Base-by-base conservation (phyloP, 1,140 invertebrate species). In the Subanguina moxae region DNA sequence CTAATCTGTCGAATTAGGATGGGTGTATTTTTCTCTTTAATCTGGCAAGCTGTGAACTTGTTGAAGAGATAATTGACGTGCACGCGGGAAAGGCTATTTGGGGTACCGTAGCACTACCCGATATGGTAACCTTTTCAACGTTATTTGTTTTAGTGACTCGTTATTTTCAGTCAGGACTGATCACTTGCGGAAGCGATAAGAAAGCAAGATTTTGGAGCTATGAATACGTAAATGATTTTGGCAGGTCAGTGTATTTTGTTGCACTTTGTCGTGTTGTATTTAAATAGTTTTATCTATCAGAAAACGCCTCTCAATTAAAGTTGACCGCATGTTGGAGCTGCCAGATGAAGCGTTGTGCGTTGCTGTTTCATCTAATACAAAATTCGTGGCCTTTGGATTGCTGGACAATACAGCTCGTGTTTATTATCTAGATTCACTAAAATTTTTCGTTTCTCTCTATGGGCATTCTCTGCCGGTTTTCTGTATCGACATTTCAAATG, bases 391-490 rank as follows among this genome's bases (percentile, higher is more conserved):
- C 7, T 91, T 92, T 28, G 89, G 92, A 0, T 84, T 97, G 15
- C 83, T 97, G 1, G 93, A 98, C 85, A 90, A 88, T 17, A 98
- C 93, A 17, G 90, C 97, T 0, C 94, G 96, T 85, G 89, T 98
- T 71, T 96, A 94, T 83, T 97, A 94, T 81, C 78, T 90, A 15
- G 93, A 97, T 80, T 90, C 90, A 21, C 89, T 96, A 65, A 97
- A 96, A 90, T 93, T 97, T 83, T 96, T 94, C 83, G 80, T 96
- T 23, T 91, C 91, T 0, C 86, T 99, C 0, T 98, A 98, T 82
- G 94, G 95, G 0, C 95, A 99, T 83, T 94, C 93, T 82, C 84
- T 97, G 48, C 94, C 96, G 1, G 91, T 97, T 0, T 85, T 91
- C 0, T 91, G 90, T 77, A 87, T 98, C 86, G 94, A 97, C 82